These are phyloP conservation scores for Drosophila tristis DNA, from an alignment of 1,140 invertebrate species.

Conservation along the genomic window DNA sequence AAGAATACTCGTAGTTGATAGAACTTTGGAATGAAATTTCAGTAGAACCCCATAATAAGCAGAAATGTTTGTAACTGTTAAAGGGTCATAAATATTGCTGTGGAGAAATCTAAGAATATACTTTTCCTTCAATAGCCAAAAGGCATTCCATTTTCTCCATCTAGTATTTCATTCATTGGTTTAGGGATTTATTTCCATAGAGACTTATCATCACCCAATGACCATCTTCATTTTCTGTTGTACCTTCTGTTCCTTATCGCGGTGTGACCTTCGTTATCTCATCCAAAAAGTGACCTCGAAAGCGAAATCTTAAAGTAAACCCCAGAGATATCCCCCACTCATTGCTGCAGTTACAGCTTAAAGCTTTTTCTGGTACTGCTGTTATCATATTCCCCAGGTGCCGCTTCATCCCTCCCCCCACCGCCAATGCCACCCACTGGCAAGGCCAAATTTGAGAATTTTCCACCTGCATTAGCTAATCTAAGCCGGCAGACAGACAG, in stretches of 20 bases:
- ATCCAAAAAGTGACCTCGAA: background rate
- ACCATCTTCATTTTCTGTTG: constrained; percentile 6
- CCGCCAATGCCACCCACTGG: constrained; percentile 16
- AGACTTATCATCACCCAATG: background rate
- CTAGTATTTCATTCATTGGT: background rate
- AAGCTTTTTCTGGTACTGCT: constrained; percentile 16
- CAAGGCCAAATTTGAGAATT: constrained; percentile 49
- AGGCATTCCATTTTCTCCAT: background rate
- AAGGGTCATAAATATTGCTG: too few species aligned
- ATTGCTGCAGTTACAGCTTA: constrained; percentile 11
- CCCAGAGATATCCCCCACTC: constrained; percentile 1
- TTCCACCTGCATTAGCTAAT: constrained; percentile 69
- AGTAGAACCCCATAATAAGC: too few species aligned
- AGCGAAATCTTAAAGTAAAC: constrained; percentile 31
- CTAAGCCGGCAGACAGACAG: constrained; percentile 43
- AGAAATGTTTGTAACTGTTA: too few species aligned
- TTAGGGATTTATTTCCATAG: background rate
- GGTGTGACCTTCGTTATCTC: constrained; percentile 40
- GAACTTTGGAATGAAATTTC: background rate
- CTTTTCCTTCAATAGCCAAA: too few species aligned
- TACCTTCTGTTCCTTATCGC: background rate
- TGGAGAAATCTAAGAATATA: too few species aligned
- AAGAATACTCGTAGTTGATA: constrained; percentile 1
- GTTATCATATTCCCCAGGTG: constrained; percentile 17
- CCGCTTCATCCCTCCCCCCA: background rate